Base-by-base conservation (phyloP, 2,888 invertebrate species). In the Metacarcinus magister region DNA sequence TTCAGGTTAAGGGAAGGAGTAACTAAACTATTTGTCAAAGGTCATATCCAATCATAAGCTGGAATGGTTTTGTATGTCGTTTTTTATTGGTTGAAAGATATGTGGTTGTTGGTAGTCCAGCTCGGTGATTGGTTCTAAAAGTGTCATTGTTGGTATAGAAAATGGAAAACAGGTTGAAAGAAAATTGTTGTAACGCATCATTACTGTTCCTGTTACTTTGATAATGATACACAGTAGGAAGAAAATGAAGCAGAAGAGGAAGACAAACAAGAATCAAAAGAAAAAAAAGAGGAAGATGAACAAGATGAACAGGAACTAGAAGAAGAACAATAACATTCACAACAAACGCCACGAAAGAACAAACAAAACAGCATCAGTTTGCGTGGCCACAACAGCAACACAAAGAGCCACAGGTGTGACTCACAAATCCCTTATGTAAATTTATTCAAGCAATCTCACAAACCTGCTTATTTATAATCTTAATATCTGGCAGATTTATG, bases 401-500 rank as follows among this genome's bases (percentile, higher is more conserved):
- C 75, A 75, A 28, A 23, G 19, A 75, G 28, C 5, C 39, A 87
- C 39, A 87, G 87, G 87, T 87, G 87, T 87, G 87, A 87, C 87
- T 87, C 87, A 87, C 87, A 87, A 87, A 87, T 87, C 87, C 16
- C 87, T 10, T n/a, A 93, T 93, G 93, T 60, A 93, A 93, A 93
- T 93, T 67, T 93, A 93, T 93, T 60, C 67, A 93, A 67, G 67
- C 67, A 67, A 67, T 93, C 46, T 39, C 75, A 93, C 93, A 93
- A 39, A 75, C 93, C 39, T 32, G 44, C 67, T 93, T 93, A 93
- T 93, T 93, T 93, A 93, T 93, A 93, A 60, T 93, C 93, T 93
- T 93, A 93, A 93, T 93, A 93, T 75, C 93, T 75, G 67, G 67
- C 75, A 75, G 93, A 93, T 60, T 93, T 93, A 67, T 67, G 67